Evolutionary conservation across 2,797 vertebrate genomes (phyloP), one percentile per base, ranked within the genome.

Genomic region (Chrysolophus pictus): DNA sequence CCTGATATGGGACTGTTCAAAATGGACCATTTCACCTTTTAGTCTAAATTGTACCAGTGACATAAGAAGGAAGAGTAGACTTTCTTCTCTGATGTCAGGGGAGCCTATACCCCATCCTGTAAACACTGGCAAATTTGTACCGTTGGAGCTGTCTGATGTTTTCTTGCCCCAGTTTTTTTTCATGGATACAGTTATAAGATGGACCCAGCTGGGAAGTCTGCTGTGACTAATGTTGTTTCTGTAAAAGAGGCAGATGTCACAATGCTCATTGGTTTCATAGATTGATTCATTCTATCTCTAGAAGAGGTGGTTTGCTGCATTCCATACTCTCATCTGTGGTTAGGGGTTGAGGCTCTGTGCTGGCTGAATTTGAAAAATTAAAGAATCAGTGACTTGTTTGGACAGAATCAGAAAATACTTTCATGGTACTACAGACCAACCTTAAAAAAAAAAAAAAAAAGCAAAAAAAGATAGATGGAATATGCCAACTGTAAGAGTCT

Each of bases 241-340:
- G 9, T 39, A 12, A 9, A 70, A 63, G 10, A 74, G 55, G 46
- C 80, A 95, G 77, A 75, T 64, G 72, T 78, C 59, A 84, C 35
- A 85, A 31, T 6, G 14, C 31, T 92, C 46, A n/a, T 31, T 83
- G 88, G 2, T 37, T 78, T 81, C 59, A 89, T 19, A 65, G 59
- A 73, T 88, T 81, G 84, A 78, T 79, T 84, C 72, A 44, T 90
- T 93, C 75, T 90, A 7, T 24, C 55, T 92, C 73, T 51, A 18
- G 14, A 85, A 82, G 46, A 62, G 17, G 23, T 35, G 46, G 4
- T 18, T 92, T 80, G 65, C n/a, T 23, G 29, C 19, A 37, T 79
- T 73, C 3, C 16, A 35, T 55, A 46, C 44, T 64, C 47, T 15
- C 53, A n/a, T 65, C 9, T 6, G 6, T 56, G 16, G 3, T 4